These are phyloP conservation scores for Cynoglossus semilaevis DNA, from an alignment of 2,113 vertebrate species.

Conservation along the genomic window DNA sequence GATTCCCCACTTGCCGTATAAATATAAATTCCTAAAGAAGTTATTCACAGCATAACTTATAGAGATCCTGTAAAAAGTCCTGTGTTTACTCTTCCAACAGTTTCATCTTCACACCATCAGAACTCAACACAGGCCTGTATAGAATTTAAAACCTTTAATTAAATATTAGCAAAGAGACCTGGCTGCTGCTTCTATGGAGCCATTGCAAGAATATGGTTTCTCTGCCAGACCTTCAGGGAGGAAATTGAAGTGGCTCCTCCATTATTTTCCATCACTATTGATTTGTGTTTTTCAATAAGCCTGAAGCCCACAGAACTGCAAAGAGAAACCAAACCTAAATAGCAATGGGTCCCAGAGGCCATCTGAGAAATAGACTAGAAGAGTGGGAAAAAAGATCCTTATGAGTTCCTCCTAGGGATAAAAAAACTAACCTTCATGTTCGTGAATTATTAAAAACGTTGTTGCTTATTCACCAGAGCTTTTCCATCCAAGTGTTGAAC, in stretches of 20 bases:
- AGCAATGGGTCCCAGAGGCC: constrained; percentile 34
- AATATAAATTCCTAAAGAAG: constrained; percentile 26
- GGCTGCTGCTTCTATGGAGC: constrained; percentile 22
- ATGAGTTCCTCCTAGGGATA: constrained; percentile 6
- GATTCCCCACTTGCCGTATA: constrained; percentile 11
- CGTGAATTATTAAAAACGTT: constrained; percentile 9
- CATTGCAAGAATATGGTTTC: constrained; percentile 23
- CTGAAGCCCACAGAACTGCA: constrained; percentile 28
- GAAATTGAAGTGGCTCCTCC: constrained; percentile 16
- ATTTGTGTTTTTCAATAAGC: constrained; percentile 65
- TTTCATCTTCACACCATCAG: constrained; percentile 28
- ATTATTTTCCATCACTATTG: constrained; percentile 35
- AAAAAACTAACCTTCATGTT: constrained; percentile 7
- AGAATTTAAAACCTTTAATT: constrained; percentile 36
- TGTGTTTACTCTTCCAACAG: constrained; percentile 12
- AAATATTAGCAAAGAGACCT: constrained; percentile 25
- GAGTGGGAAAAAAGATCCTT: neutral
- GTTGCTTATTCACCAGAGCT: constrained; percentile 19
- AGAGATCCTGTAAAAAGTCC: constrained; percentile 7
- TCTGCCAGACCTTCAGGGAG: constrained; percentile 23
- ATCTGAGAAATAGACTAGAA: constrained; percentile 17
- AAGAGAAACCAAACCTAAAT: constrained; percentile 32
- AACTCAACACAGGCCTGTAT: constrained; percentile 17
- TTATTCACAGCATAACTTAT: constrained; percentile 29
- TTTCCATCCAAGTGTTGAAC: constrained; percentile 15